Conservation (phyloP, 2,888 invertebrate genomes). For the Nowickia ferox region DNA sequence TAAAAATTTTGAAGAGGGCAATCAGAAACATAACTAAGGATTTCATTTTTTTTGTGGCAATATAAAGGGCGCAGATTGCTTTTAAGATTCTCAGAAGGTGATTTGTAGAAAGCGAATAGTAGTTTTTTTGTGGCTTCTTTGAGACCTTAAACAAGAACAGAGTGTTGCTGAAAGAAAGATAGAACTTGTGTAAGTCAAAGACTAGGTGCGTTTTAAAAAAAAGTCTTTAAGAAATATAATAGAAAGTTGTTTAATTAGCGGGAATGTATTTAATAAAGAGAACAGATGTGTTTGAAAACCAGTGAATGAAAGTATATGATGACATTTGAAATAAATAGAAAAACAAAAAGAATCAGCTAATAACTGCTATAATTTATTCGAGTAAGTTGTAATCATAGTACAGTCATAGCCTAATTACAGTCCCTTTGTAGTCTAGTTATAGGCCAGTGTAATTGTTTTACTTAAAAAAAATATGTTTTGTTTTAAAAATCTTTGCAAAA, state of each 20-base stretch:
- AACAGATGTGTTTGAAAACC: neutral
- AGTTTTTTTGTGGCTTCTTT: neutral
- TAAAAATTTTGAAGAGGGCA: conserved; percentile 63
- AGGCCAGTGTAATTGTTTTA: no score
- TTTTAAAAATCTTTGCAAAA: no score
- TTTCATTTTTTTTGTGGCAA: conserved; percentile 10
- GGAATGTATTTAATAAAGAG: neutral
- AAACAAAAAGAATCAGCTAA: no score
- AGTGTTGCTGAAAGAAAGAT: neutral
- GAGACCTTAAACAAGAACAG: neutral
- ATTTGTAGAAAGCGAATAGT: neutral
- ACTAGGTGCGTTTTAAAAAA: neutral
- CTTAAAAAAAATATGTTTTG: no score
- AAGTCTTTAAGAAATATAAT: neutral
- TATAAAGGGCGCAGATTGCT: conserved; percentile 37
- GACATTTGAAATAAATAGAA: no score
- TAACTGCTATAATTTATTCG: no score
- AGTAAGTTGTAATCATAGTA: no score
- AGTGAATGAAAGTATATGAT: neutral
- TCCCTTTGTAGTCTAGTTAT: no score
- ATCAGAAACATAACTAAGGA: conserved; percentile 62
- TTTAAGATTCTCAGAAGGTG: conserved; percentile 5
- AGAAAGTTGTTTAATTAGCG: neutral
- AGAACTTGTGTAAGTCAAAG: neutral
- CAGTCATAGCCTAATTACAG: no score